Conservation (phyloP, 2,888 invertebrate species). For the Agrochola circellaris region DNA sequence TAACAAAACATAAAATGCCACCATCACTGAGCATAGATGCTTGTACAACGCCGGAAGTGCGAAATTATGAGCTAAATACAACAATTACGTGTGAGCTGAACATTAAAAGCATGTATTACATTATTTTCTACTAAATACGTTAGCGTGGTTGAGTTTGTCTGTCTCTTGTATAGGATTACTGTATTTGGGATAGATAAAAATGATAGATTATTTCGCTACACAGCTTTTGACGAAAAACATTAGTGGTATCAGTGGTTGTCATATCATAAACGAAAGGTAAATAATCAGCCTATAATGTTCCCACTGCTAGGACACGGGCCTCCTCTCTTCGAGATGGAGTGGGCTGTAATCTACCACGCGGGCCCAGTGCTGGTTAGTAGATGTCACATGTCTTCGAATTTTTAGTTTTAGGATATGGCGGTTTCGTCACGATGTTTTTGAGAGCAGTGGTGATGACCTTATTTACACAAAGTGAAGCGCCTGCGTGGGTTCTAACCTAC, state of each 20-base stretch:
- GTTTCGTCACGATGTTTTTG: too few relatives aligned
- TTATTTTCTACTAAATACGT: conserved; percentile 22
- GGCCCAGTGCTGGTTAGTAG: too few relatives aligned
- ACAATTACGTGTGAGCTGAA: conserved; percentile 36
- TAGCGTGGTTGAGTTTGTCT: conserved; percentile 50
- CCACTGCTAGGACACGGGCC: too few relatives aligned
- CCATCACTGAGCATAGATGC: conserved; percentile 20
- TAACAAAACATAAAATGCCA: conserved; percentile 13
- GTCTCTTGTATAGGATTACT: conserved; percentile 23
- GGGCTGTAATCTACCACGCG: too few relatives aligned
- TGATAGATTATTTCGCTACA: neutral
- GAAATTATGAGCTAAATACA: conserved; percentile 43
- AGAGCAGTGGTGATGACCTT: too few relatives aligned
- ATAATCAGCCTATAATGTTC: neutral
- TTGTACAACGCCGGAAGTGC: conserved; percentile 30
- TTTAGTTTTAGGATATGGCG: too few relatives aligned
- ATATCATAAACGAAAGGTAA: neutral
- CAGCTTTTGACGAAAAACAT: conserved; percentile 3
- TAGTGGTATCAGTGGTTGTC: neutral
- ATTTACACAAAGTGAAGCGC: too few relatives aligned
- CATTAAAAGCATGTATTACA: conserved; percentile 45
- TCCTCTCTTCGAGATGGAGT: too few relatives aligned
- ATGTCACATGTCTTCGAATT: too few relatives aligned
- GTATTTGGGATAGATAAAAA: conserved; percentile 10
- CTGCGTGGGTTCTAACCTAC: too few relatives aligned